Conservation (phyloP, 2,113 vertebrate genomes). For the Procavia capensis region DNA sequence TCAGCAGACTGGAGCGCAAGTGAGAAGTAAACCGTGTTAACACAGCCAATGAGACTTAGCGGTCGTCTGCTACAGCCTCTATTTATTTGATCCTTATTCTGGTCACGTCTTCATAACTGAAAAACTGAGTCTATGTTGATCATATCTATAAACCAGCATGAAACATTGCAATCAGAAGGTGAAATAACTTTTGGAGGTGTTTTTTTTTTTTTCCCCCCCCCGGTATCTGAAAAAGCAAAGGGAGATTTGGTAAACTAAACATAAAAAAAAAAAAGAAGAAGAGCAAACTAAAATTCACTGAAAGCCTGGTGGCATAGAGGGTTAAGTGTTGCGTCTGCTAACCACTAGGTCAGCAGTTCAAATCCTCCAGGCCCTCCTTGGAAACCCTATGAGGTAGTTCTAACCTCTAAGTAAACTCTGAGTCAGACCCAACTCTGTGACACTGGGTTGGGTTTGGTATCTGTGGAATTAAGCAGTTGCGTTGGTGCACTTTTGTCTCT, state of each 20-base stretch:
- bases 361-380: no score
- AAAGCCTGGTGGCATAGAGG: no score
- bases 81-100: accelerated
- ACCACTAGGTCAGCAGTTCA: no score
- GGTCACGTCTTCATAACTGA: not conserved
- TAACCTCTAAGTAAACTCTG: no score
- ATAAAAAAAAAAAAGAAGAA: not conserved
- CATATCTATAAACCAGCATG: not conserved
- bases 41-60: not conserved
- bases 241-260: not conserved
- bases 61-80: not conserved
- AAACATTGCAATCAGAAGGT: slow-evolving; percentile 18
- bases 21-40: not conserved
- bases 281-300: not conserved
- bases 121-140: not conserved
- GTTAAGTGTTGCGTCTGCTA: no score
- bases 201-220: slow-evolving; percentile 26
- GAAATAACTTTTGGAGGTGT: not conserved
- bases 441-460: no score
- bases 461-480: slow-evolving; percentile 13
- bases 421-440: no score
- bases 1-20: not conserved
- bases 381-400: no score
- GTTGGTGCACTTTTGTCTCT: not conserved
- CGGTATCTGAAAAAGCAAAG: not conserved